Conservation (phyloP, 2,888 invertebrate species). For the Sycophila texana region DNA sequence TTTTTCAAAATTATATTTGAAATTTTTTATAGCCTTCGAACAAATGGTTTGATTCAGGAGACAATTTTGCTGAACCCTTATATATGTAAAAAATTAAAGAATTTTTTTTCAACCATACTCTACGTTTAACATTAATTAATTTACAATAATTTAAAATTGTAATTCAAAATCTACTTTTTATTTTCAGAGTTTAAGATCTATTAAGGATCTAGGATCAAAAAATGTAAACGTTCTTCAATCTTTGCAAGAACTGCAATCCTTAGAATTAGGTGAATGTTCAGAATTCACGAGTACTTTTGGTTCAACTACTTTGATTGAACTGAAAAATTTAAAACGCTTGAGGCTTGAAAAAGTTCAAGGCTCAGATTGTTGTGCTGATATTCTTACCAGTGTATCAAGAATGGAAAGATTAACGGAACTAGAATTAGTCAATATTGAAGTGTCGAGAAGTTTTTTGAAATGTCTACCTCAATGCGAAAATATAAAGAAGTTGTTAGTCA, state of each 20-base stretch:
- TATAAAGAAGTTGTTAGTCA: not conserved
- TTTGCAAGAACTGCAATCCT: not conserved
- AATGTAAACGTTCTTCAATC: not conserved
- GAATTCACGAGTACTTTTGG: constrained; percentile 11
- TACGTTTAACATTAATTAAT: no score
- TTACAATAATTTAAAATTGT: no score
- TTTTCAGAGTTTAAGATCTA: constrained; percentile 30
- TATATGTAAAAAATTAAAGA: no score
- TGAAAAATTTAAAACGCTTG: constrained; percentile 25
- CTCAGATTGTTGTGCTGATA: not conserved
- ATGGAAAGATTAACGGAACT: constrained; percentile 23
- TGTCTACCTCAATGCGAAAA: constrained; percentile 14
- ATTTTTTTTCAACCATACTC: no score
- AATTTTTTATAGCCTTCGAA: no score
- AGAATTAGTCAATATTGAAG: constrained; percentile 7
- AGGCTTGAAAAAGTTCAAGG: constrained; percentile 21
- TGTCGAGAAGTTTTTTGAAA: not conserved
- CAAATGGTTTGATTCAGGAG: no score
- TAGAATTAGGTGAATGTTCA: constrained; percentile 41
- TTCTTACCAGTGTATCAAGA: not conserved
- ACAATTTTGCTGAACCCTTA: no score
- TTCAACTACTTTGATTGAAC: constrained; percentile 2
- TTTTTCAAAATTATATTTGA: no score
- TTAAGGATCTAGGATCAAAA: constrained; percentile 7
- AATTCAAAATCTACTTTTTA: not conserved